phyloP scores from a whole-genome alignment of 2,797 vertebrate genomes.

The Hoplostethus mediterraneus region DNA sequence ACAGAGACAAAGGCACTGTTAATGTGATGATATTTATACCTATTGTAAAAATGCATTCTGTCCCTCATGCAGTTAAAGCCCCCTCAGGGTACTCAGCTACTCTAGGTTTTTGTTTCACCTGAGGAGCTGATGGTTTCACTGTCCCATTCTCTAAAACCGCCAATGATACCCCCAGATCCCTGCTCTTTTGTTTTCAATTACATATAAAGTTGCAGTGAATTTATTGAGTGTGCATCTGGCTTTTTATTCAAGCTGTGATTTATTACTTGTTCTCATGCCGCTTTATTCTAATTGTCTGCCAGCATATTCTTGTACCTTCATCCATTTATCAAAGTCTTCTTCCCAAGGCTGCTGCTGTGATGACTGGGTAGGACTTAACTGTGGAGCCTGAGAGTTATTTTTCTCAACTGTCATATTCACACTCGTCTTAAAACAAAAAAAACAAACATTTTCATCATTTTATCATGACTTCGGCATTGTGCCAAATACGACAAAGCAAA shows the following conservation, averaged over 20 bases:
- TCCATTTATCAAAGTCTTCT: constrained; percentile 51
- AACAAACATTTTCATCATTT: background rate
- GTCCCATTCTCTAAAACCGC: constrained; percentile 25
- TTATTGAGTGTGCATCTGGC: constrained; percentile 65
- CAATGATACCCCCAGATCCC: constrained; percentile 28
- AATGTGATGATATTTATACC: constrained; percentile 65
- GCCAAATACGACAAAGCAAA: background rate
- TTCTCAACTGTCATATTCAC: constrained; percentile 9
- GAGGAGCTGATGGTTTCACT: constrained; percentile 46
- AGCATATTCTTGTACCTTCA: constrained; percentile 35
- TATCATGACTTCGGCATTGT: background rate
- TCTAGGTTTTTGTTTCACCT: constrained; percentile 53
- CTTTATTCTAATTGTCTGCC: constrained; percentile 65
- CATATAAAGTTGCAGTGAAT: constrained; percentile 69
- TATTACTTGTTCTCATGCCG: constrained; percentile 56
- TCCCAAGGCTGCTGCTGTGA: constrained; percentile 29
- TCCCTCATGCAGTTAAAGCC: constrained; percentile 34
- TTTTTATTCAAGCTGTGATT: constrained; percentile 72
- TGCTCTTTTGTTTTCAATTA: constrained; percentile 65
- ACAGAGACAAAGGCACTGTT: constrained; percentile 50
- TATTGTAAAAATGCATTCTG: constrained; percentile 65
- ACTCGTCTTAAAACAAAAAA: background rate
- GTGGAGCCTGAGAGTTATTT: constrained; percentile 8
- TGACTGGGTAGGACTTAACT: constrained; percentile 11
- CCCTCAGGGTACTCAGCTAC: constrained; percentile 47